Evolutionary conservation across 2,113 vertebrate genomes (phyloP), one percentile per base, ranked within the genome.

Genomic region (Spea bombifrons): DNA sequence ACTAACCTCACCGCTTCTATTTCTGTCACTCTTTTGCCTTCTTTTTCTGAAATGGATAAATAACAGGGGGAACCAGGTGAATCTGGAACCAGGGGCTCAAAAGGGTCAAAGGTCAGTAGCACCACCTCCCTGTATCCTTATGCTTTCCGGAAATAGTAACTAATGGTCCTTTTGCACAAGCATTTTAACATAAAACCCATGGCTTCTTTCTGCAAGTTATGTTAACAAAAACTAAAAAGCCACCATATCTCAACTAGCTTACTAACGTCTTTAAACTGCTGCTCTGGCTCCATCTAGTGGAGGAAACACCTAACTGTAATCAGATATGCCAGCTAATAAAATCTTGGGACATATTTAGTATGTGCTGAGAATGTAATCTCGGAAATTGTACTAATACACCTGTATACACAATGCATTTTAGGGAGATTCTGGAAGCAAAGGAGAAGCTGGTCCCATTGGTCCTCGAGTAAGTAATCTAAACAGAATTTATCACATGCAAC

Each of bases 81-180:
- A 88, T 73, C 93, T 82, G 97, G 97, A 75, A 80, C 88, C 87
- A 95, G 95, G 86, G 97, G 97, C 80, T 84, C 82, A 3, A 98
- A 96, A 86, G 97, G 97, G 89, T 94, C 95, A 86, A 99, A 98
- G 97, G 97, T 99, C 86, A 96, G 94, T 93, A 59, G 66, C 48
- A 50, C 10, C 7, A 0, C 75, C 15, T 70, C 75, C 17, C 76
- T 66, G 3, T 45, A 12, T 13, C 65, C 4, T 1, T 47, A 30
- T 30, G 30, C 30, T 30, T 30, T 30, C 30, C 2, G 30, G 30
- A 30, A 30, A 30, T 30, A 30, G 30, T 30, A 30, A 30, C 30
- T 30, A 30, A 30, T 30, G 30, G 2, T 30, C 30, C 30, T 30
- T 30, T 30, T 30, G 30, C 30, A 30, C 30, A 2, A 30, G 30